A percentile compares a stretch with the other conserved stretches of the same genome.
phyloP scores from a whole-genome alignment of 2,113 vertebrate species.

The Neogale vison region DNA sequence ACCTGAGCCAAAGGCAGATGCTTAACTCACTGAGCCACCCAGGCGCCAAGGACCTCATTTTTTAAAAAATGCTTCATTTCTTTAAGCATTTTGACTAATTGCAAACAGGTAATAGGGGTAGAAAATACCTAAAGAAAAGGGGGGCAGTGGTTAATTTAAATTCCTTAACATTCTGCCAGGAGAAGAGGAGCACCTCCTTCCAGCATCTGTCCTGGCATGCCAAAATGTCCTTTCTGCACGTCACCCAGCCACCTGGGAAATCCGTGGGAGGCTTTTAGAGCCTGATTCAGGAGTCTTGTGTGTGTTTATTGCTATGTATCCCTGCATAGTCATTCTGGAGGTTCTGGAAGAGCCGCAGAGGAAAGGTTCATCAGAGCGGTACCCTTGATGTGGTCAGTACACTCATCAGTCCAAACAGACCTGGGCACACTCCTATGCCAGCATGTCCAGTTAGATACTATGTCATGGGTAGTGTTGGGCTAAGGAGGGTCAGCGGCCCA shows the following conservation, averaged over 20 bases:
- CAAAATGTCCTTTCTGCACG: fast-evolving
- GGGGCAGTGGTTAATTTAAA: not conserved
- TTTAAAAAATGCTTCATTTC: not conserved
- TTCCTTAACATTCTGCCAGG: not conserved
- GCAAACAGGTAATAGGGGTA: not conserved
- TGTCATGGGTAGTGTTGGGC: not conserved
- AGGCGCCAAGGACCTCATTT: not conserved
- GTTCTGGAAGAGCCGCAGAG: not conserved
- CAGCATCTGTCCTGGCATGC: not conserved
- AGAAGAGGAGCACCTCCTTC: not conserved
- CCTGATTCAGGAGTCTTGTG: fast-evolving
- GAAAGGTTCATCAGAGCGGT: not conserved
- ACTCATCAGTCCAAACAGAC: not conserved
- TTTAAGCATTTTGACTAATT: not conserved
- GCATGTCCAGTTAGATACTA: not conserved
- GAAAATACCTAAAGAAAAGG: not conserved
- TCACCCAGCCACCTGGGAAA: not conserved
- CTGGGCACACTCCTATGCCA: fast-evolving
- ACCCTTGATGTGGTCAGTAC: not conserved
- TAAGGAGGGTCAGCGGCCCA: not conserved
- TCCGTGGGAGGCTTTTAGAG: not conserved
- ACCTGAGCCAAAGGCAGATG: too few relatives aligned
- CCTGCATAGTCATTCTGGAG: not conserved
- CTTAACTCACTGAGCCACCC: too few relatives aligned
- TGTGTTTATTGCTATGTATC: fast-evolving